Evolutionary conservation across 2,888 invertebrate species (phyloP), one percentile per base, ranked within the genome.

Genomic region (Phyllotreta striolata): DNA sequence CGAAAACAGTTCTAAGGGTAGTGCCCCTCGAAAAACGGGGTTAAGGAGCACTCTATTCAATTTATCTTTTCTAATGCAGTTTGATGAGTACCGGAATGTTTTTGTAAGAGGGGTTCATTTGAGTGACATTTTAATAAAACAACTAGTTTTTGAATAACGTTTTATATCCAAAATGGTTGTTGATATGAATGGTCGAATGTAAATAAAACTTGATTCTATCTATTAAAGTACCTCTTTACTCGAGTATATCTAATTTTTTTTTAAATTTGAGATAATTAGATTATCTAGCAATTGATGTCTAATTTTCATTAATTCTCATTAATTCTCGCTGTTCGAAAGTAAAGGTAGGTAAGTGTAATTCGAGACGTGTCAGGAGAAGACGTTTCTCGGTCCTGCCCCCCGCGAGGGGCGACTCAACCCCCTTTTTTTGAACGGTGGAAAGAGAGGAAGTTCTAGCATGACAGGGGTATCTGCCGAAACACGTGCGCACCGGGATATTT

Each of bases 371-470:
- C 7, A 39, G 64, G 66, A 69, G 69, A 67, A 57, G 63, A 40
- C 46, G 43, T 14, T 52, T 14, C 38, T 52, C 39, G 54, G 51
- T 39, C 43, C 64, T 47, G 43, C 60, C 60, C 60, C 51, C 55
- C 44, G n/a, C 34, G 47, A 62, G 63, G 62, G 64, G 57, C 64
- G 40, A 65, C 43, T 55, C 63, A 66, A 68, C 67, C 71, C 71
- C 68, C 73, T 68, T 73, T 72, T 70, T 70, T 72, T 72, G 71
- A 72, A 71, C 72, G 63, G 55, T 64, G 66, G 63, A 73, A 75
- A 62, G 74, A 78, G 75, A 79, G 79, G 79, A 80, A 78, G 78
- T 67, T 78, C 77, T 77, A 79, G 71, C 73, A 76, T 80, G 76
- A 77, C 79, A 76, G 76, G 77, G 76, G 76, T 76, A 77, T 76